Evolutionary conservation across 2,888 invertebrate species (phyloP).

Genomic region (Fragum sueziense): DNA sequence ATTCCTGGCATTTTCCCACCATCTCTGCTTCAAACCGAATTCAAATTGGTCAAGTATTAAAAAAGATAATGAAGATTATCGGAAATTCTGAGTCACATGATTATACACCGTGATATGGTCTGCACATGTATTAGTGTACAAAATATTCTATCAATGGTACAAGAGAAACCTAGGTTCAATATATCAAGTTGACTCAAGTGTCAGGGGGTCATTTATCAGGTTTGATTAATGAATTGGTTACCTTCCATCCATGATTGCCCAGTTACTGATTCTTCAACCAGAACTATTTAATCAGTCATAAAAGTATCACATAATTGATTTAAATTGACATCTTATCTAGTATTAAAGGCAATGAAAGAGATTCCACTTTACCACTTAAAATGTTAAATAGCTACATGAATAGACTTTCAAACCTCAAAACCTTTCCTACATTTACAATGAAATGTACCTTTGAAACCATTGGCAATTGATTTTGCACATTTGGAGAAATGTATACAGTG

Average conservation of each 20-base stretch:
- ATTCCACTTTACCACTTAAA: not conserved
- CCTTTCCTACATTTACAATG: not conserved
- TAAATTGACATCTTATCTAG: conserved; percentile 1
- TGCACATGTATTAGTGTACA: no score
- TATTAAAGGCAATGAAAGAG: conserved; percentile 1
- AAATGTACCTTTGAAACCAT: no score
- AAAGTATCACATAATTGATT: conserved; percentile 11
- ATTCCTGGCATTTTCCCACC: no score
- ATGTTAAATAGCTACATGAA: not conserved
- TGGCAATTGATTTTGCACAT: no score
- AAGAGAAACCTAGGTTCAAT: not conserved
- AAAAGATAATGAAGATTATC: no score
- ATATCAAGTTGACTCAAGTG: not conserved
- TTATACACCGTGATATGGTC: no score
- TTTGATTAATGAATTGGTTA: conserved; percentile 13
- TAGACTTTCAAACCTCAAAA: not conserved
- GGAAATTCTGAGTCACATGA: no score
- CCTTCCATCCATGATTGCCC: not conserved
- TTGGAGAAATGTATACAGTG: no score
- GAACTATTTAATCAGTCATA: conserved; percentile 10
- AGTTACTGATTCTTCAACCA: not conserved
- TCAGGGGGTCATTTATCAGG: conserved; percentile 14
- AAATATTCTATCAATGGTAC: no score
- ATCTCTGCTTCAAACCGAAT: no score
- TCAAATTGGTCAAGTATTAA: no score